Conservation (phyloP, 2,888 invertebrate species). For the Leistus spinibarbis region DNA sequence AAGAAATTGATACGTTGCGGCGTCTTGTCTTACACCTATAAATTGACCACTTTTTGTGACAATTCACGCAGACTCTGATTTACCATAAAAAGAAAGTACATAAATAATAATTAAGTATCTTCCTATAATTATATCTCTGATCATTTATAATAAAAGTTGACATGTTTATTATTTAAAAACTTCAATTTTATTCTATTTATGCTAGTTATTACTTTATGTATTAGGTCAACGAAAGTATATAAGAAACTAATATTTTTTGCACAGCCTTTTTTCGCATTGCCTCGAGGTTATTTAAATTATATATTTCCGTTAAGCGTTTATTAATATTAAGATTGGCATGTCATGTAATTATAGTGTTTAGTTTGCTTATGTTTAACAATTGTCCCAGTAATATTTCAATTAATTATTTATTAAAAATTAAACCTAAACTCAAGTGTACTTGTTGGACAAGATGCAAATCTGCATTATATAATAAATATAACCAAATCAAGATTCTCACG, state of each 20-base stretch:
- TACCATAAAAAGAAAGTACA: not conserved
- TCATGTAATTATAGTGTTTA: not conserved
- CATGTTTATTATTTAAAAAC: not conserved
- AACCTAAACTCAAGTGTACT: not conserved
- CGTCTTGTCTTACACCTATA: too few relatives aligned
- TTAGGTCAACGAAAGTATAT: constrained; percentile 5
- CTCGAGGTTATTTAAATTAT: not conserved
- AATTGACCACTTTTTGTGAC: not conserved
- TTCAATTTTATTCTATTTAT: not conserved
- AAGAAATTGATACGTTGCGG: too few relatives aligned
- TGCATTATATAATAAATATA: too few relatives aligned
- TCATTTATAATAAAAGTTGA: not conserved
- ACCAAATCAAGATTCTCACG: too few relatives aligned
- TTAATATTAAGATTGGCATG: not conserved
- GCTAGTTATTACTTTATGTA: not conserved
- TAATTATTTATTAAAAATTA: not conserved
- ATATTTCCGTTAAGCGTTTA: not conserved
- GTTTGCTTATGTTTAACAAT: not conserved
- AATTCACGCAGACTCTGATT: not conserved
- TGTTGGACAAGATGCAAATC: not conserved
- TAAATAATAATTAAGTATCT: not conserved
- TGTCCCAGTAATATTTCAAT: not conserved
- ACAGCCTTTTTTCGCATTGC: not conserved
- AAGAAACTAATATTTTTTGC: not conserved
- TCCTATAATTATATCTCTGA: not conserved